phyloP scores from a whole-genome alignment of 2,797 vertebrate genomes.

The Phoeniculus purpureus region DNA sequence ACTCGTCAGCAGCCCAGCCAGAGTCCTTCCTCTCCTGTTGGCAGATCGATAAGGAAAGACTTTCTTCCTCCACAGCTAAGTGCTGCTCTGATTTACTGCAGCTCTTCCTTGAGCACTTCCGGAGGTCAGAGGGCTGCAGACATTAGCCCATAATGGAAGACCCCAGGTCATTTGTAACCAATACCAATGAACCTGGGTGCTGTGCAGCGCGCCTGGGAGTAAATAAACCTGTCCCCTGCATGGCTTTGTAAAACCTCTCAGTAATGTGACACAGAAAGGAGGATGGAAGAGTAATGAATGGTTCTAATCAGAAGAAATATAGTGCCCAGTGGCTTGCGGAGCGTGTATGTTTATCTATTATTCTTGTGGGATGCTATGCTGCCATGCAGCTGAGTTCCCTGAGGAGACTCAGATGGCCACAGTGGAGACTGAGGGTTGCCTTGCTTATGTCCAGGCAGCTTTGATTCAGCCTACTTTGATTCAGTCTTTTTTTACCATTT shows the following conservation, averaged over 20 bases:
- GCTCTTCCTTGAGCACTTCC: slow-evolving; percentile 80
- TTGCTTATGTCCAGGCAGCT: background rate
- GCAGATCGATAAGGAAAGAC: slow-evolving; percentile 66
- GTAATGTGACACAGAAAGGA: background rate
- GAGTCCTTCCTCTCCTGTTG: slow-evolving; percentile 30
- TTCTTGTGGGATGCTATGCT: slow-evolving; percentile 26
- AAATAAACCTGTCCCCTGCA: slow-evolving; percentile 50
- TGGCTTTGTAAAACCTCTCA: slow-evolving; percentile 12
- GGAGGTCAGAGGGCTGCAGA: slow-evolving; percentile 79
- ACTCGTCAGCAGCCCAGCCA: slow-evolving; percentile 71
- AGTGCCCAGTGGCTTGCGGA: slow-evolving; percentile 16
- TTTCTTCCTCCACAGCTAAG: slow-evolving; percentile 41
- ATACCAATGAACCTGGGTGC: slow-evolving; percentile 40
- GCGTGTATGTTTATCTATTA: slow-evolving; percentile 27
- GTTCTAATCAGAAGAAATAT: slow-evolving; percentile 45
- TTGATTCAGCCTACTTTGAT: background rate
- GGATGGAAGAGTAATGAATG: slow-evolving; percentile 40
- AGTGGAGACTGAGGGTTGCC: background rate
- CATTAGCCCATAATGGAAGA: slow-evolving; percentile 81
- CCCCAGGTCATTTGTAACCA: slow-evolving; percentile 70
- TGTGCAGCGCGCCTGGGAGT: background rate
- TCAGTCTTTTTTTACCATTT: background rate
- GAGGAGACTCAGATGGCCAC: background rate
- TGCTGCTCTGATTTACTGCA: slow-evolving; percentile 79
- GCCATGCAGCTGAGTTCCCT: background rate